Evolutionary conservation across 2,797 vertebrate genomes (phyloP).

Genomic region (Helostoma temminkii): DNA sequence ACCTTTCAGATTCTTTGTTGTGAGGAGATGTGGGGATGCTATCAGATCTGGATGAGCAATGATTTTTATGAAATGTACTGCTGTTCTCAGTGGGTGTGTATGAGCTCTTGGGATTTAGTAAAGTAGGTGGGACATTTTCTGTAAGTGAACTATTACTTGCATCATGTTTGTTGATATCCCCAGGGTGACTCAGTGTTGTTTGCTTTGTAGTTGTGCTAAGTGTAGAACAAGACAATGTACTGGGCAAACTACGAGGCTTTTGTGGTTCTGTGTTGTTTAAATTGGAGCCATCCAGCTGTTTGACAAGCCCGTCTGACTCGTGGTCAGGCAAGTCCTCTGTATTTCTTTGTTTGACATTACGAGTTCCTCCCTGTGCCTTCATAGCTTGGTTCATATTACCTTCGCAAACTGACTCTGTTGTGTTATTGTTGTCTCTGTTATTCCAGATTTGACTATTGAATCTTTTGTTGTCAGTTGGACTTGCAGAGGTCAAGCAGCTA

Average conservation of each 20-base stretch:
- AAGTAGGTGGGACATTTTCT: conserved; percentile 36
- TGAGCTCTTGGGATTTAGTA: conserved; percentile 39
- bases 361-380: conserved; percentile 38
- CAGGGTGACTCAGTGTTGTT: conserved; percentile 33
- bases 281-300: conserved; percentile 29
- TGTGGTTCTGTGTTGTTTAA: conserved; percentile 55
- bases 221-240: conserved; percentile 51
- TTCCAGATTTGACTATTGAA: conserved; percentile 33
- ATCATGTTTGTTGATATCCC: conserved; percentile 38
- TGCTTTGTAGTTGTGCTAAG: conserved; percentile 54
- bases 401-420: conserved; percentile 40
- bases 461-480: conserved; percentile 51
- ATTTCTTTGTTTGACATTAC: conserved; percentile 41
- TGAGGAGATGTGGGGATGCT: conserved; percentile 19
- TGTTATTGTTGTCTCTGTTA: conserved; percentile 54
- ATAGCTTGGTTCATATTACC: conserved; percentile 47
- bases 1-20: conserved; percentile 45
- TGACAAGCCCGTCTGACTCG: conserved; percentile 29
- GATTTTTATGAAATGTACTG: conserved; percentile 44
- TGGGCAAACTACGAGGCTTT: conserved; percentile 47
- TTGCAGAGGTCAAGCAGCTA: conserved; percentile 12
- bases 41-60: conserved; percentile 33
- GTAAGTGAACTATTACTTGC: conserved; percentile 34
- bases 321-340: conserved; percentile 37
- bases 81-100: conserved; percentile 45